These are phyloP conservation scores for Xiphophorus couchianus DNA, from an alignment of 2,113 vertebrate species.

Conservation along the genomic window DNA sequence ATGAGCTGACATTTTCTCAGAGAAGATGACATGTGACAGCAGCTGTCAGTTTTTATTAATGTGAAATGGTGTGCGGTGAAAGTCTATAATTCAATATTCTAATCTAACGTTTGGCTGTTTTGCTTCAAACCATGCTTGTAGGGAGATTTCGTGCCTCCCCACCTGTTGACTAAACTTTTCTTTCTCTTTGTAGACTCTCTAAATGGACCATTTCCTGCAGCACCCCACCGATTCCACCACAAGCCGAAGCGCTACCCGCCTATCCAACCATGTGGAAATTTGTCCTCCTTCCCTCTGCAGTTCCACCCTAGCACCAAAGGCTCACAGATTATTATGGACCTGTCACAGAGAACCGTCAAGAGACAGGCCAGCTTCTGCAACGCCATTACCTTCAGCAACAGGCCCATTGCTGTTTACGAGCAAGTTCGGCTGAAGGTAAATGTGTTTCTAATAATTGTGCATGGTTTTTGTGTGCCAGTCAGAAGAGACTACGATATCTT, in stretches of 20 bases:
- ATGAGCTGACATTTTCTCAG: neutral
- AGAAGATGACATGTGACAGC: constrained; percentile 20
- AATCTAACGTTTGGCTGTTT: constrained; percentile 1
- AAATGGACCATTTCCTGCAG: constrained; percentile 85
- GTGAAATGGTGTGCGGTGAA: constrained; percentile 1
- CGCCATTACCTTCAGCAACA: constrained; percentile 96
- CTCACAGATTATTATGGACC: constrained; percentile 96
- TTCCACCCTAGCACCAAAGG: constrained; percentile 97
- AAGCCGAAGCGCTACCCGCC: constrained; percentile 91
- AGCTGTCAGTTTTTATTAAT: neutral
- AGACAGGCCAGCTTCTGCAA: constrained; percentile 98
- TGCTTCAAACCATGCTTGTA: too few relatives aligned
- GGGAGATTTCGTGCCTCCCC: neutral
- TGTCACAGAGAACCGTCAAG: constrained; percentile 90
- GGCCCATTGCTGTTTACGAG: constrained; percentile 91
- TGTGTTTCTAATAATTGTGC: neutral
- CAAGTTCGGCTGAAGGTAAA: constrained; percentile 94
- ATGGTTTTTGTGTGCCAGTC: neutral
- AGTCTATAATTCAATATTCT: constrained; percentile 20
- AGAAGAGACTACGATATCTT: neutral
- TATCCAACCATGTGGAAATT: constrained; percentile 80
- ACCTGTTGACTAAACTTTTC: constrained; percentile 10
- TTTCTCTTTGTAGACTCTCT: constrained; percentile 84
- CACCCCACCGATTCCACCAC: constrained; percentile 91
- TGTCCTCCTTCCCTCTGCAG: constrained; percentile 88